Base-by-base conservation (phyloP, 2,113 vertebrate species). In the Telmatochromis brichardi region DNA sequence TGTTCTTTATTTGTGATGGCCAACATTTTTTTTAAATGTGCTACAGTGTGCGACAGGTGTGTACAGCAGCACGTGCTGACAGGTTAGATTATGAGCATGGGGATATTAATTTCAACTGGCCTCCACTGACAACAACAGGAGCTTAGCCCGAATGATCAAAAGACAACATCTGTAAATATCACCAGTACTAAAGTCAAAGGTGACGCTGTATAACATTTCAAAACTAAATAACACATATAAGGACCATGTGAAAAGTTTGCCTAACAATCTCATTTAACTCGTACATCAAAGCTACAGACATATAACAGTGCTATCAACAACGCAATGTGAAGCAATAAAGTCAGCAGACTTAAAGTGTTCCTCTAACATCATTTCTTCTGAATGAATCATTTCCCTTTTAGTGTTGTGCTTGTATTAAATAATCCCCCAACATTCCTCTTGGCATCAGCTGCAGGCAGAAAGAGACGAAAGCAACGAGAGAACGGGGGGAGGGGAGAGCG, bases 281-380 rank as follows among this genome's bases (percentile, higher is more conserved):
- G 4, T 81, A 51, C 47, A 53, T 80, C 10, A 7, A 35, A 78
- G 21, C 63, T 60, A 45, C 40, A 45, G 21, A 81, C 17, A 79
- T 15, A 85, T 35, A 78, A 26, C 45, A 45, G 26, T 26, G 57
- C 51, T 81, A 50, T 81, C 19, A 19, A 78, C 57, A 80, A 37
- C 7, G 58, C 12, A 82, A 82, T 12, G 3, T 21, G 73, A 53
- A 78, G 42, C 7, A 5, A 31, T 65, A 47, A 86, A 85, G 85
- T 89, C 82, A 90, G 84, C 73, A 94, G 88, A 83, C 91, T 93
- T 94, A 82, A 96, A 93, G 81, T 89, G 92, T 94, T 96, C 84
- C 94, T 88, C 82, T 86, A 90, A 84, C 79, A 84, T 60, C 80
- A 47, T 81, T 85, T 90, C 35, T 80, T 91, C 63, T 90, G 79